Percentiles rank a stretch among this genome's conserved stretches.
phyloP scores from a whole-genome alignment of 2,888 invertebrate genomes.

The Phyllotreta cruciferae region DNA sequence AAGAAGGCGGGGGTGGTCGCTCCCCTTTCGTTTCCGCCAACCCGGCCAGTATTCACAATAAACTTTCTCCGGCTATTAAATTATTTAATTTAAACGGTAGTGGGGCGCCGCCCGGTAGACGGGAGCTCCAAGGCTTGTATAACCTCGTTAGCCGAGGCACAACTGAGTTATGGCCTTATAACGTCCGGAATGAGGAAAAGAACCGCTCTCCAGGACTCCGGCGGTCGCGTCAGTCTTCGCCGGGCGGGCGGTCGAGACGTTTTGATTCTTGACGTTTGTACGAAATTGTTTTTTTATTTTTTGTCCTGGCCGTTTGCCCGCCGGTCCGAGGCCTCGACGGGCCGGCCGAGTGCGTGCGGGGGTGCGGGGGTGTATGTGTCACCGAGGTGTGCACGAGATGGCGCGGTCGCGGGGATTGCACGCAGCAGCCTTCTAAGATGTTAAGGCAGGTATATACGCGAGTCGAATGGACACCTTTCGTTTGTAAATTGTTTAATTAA shows the following conservation, averaged over 20 bases:
- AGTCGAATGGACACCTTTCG: too few species aligned
- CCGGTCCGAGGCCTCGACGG: background rate
- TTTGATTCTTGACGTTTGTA: slow-evolving; percentile 29
- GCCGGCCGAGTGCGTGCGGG: slow-evolving; percentile 10
- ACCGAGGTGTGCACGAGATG: slow-evolving; percentile 14
- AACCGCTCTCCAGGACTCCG: slow-evolving; percentile 50
- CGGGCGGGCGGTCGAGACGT: slow-evolving; percentile 51
- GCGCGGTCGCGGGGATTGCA: background rate
- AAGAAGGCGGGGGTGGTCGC: slow-evolving; percentile 30
- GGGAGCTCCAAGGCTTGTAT: slow-evolving; percentile 56
- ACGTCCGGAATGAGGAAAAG: slow-evolving; percentile 60
- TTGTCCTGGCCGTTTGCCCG: background rate
- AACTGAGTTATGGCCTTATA: slow-evolving; percentile 62
- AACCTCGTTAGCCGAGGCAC: slow-evolving; percentile 61
- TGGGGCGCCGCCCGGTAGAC: slow-evolving; percentile 53
- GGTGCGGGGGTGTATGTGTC: slow-evolving; percentile 8
- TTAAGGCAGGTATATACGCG: too few species aligned
- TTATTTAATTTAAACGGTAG: slow-evolving; percentile 62
- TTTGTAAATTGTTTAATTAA: too few species aligned
- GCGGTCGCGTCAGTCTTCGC: slow-evolving; percentile 57
- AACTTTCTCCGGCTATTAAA: slow-evolving; percentile 63
- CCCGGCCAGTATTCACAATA: slow-evolving; percentile 63
- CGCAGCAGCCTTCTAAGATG: too few species aligned
- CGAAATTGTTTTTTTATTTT: slow-evolving; percentile 19
- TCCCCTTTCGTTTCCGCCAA: slow-evolving; percentile 49